Evolutionary conservation across 1,140 invertebrate species (phyloP), one percentile per base, ranked within the genome.

Genomic region (Oedothorax gibbosus): DNA sequence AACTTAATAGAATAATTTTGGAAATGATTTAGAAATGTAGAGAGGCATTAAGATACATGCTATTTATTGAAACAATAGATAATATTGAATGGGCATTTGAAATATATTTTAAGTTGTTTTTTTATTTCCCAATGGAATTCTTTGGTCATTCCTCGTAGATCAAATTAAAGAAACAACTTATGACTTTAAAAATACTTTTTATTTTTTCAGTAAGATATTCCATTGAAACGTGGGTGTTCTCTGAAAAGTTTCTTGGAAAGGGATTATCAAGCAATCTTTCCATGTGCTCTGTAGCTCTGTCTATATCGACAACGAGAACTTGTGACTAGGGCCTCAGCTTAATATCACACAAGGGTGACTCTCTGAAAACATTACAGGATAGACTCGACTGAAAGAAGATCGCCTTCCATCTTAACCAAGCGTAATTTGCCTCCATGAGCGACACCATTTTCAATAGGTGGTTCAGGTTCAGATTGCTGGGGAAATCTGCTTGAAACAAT

Each of bases 401-500:
- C 64, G 68, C 68, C 64, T 35, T 68, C 77, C 15, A 18, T 56
- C 7, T 8, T 62, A 53, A 79, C 62, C 64, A 79, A 66, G 51
- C 77, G 57, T 20, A 79, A 4, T 5, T 6, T 2, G 35, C 68
- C 54, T 7, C 18, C 51, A 7, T 75, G 54, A 11, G 12, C 8
- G 10, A 18, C 20, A 53, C 15, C 54, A 53, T 49, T 18, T 53
- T 51, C 11, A 14, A 18, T 15, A 18, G 54, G 56, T 9, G 11
- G 12, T 18, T 50, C 8, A 11, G n/a, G 50, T 51, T 75, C 62
- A 15, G 8, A 49, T 0, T 53, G 57, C 20, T 77, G 85, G 7
- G 53, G 65, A 51, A 86, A 86, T 2, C 79, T 49, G 53, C 79
- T 82, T 6, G 79, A 51, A 14, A 84, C 68, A 11, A 72, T 21